Evolutionary conservation across 2,113 vertebrate genomes (phyloP), one percentile per base, ranked within the genome.

Genomic region (Pantherophis guttatus): DNA sequence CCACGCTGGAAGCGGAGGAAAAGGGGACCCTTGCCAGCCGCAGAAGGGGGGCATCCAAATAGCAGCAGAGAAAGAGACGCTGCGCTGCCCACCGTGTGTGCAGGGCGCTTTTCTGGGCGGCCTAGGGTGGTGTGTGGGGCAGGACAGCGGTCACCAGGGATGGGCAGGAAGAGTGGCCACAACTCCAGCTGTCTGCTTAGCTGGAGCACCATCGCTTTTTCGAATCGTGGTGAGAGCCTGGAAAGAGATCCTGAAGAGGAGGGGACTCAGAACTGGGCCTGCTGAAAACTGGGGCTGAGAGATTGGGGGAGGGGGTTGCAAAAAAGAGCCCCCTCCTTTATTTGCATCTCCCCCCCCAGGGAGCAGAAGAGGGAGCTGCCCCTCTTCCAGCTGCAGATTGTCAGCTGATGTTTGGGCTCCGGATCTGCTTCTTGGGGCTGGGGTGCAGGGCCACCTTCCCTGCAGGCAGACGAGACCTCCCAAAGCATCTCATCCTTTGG

Each of bases 1-100:
- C 93, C 89, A 91, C 94, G 92, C 93, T 94, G 94, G 90, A 92
- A 95, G 94, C 65, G 87, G 81, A 92, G 81, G 92, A 93, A 89
- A 90, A 90, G 95, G 94, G 93, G 58, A 92, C 91, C 52, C 89
- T 94, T 86, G 48, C 91, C 91, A 92, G 59, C 88, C 81, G 0
- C 10, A 87, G 93, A 94, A 93, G 75, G 89, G 86, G 94, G 70
- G 89, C 95, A 91, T 95, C 89, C 94, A 90, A 81, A 88, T 59
- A 58, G n/a, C 92, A 44, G 93, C 59, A 87, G 91, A 44, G 90
- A 89, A 39, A 85, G 50, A 52, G 90, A 15, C 33, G 55, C 89
- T 81, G 85, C 12, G 19, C 39, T 81, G 59, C 52, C 88, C 54
- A 70, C 39, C 48, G 89, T 92, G 94, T 91, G 87, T 91, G 89